These are phyloP conservation scores for Tinea trinotella DNA, from an alignment of 2,888 invertebrate genomes.

Conservation along the genomic window DNA sequence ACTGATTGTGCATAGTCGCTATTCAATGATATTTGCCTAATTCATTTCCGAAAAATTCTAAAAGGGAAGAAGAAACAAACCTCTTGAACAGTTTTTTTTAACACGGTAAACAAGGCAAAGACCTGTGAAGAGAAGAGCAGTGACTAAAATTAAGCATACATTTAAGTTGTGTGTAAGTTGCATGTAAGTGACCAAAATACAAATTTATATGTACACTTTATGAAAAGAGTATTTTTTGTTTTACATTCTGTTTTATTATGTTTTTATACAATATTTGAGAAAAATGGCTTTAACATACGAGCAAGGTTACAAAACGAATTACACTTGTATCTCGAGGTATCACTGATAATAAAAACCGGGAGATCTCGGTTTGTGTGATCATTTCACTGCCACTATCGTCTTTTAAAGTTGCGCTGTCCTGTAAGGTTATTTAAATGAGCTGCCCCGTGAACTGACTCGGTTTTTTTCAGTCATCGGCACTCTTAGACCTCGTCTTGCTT, in stretches of 20 bases:
- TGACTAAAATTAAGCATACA: too few species aligned
- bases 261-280: not conserved
- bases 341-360: too few species aligned
- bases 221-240: not conserved
- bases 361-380: too few species aligned
- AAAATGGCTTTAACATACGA: not conserved
- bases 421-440: too few species aligned
- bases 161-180: too few species aligned
- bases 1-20: not conserved
- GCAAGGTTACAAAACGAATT: not conserved
- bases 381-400: too few species aligned
- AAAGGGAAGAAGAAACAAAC: not conserved
- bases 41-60: not conserved
- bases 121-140: not conserved
- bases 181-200: too few species aligned
- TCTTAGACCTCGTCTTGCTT: too few species aligned
- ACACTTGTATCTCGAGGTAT: not conserved
- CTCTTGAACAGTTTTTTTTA: not conserved
- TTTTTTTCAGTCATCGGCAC: too few species aligned
- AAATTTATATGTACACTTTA: too few species aligned
- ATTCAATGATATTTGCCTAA: not conserved
- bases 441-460: too few species aligned
- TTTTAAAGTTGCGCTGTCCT: too few species aligned
- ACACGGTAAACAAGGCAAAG: not conserved
- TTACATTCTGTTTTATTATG: not conserved